phyloP scores from a whole-genome alignment of 1,140 invertebrate genomes.

The Neodiprion pinetum region DNA sequence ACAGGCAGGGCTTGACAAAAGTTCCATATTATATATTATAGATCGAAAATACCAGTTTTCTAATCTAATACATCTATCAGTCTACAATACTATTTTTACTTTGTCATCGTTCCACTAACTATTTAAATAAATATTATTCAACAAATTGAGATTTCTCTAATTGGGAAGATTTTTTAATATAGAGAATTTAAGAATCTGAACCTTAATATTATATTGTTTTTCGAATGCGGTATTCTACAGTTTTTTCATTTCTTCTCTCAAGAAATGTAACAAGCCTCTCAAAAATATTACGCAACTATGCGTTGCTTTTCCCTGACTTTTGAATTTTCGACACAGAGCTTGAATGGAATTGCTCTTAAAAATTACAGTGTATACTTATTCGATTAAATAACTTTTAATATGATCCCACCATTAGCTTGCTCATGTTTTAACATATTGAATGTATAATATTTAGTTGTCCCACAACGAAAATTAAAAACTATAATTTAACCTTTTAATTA shows the following conservation, averaged over 20 bases:
- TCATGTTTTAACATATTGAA: constrained; percentile 24
- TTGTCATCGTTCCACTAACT: background rate
- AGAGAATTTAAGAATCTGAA: constrained; percentile 19
- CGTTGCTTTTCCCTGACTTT: background rate
- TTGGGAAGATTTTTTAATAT: constrained; percentile 24
- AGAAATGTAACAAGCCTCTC: constrained; percentile 26
- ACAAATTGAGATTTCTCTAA: constrained; percentile 25
- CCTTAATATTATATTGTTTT: constrained; percentile 21
- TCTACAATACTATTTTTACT: constrained; percentile 19
- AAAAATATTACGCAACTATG: constrained; percentile 23
- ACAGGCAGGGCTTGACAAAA: background rate
- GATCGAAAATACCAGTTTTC: constrained; percentile 22
- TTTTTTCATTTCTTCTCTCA: constrained; percentile 13
- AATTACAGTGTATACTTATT: constrained; percentile 17
- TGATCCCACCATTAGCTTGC: constrained; percentile 13
- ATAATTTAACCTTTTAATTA: no score
- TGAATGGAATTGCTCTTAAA: constrained; percentile 1
- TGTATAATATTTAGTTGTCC: constrained; percentile 17
- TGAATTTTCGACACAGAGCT: no score
- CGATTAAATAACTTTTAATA: constrained; percentile 13
- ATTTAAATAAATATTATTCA: constrained; percentile 21
- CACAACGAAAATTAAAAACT: constrained; percentile 21
- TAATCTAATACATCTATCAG: constrained; percentile 11
- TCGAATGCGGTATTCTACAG: background rate
- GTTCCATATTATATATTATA: constrained; percentile 2